A percentile compares a stretch with the other conserved stretches of the same genome.
Conservation (phyloP, 2,888 invertebrate genomes). For the Latrodectus elegans region DNA sequence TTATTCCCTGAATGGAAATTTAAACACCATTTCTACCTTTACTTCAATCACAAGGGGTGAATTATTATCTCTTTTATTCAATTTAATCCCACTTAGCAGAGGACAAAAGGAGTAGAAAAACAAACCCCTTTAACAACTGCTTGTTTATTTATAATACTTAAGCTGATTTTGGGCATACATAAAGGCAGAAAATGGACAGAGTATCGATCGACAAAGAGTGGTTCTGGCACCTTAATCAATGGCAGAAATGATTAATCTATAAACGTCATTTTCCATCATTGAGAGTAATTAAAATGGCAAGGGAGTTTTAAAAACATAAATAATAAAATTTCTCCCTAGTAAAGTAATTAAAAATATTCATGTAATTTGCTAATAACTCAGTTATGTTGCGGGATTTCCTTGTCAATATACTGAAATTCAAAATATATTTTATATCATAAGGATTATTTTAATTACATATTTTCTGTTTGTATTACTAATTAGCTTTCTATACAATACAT, state of each 20-base stretch:
- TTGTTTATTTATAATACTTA: background rate
- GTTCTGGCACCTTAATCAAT: background rate
- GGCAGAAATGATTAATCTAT: background rate
- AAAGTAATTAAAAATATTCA: too few relatives aligned
- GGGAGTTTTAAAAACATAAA: too few relatives aligned
- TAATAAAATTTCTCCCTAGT: too few relatives aligned
- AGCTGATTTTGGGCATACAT: background rate
- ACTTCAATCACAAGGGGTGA: slow-evolving; percentile 11
- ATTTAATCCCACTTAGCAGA: slow-evolving; percentile 38
- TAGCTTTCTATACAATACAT: too few relatives aligned
- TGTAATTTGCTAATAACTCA: too few relatives aligned
- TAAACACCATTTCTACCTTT: slow-evolving; percentile 31
- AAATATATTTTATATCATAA: too few relatives aligned
- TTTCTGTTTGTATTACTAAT: too few relatives aligned
- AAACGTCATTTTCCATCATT: background rate
- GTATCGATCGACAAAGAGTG: background rate
- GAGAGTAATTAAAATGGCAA: too few relatives aligned
- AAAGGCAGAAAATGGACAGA: background rate
- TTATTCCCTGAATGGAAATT: slow-evolving; percentile 27
- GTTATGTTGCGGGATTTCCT: too few relatives aligned
- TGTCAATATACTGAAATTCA: too few relatives aligned
- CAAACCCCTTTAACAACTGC: background rate
- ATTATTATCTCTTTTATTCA: slow-evolving; percentile 55
- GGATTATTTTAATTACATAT: too few relatives aligned
- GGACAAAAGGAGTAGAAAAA: slow-evolving; percentile 11